Evolutionary conservation across 2,797 vertebrate genomes (phyloP).

Genomic region (Ficedula albicollis): DNA sequence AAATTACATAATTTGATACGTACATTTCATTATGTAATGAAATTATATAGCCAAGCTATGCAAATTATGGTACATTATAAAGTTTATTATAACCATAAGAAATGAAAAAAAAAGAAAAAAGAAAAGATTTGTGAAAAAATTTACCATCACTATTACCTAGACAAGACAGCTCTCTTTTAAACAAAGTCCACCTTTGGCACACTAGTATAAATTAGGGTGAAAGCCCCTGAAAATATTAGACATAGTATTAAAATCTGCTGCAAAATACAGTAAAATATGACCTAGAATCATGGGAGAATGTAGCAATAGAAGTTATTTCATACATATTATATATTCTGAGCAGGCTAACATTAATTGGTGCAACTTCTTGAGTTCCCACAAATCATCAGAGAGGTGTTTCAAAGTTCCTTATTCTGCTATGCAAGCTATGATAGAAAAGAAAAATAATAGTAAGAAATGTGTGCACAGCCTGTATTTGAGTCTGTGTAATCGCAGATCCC

Average conservation of each 20-base stretch:
- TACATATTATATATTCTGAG: not conserved
- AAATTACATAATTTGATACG: not conserved
- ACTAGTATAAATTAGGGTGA: not conserved
- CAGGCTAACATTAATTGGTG: not conserved
- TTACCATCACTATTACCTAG: not conserved
- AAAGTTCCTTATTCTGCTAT: not conserved
- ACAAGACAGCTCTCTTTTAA: not conserved
- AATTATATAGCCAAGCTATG: not conserved
- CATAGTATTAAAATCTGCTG: not conserved
- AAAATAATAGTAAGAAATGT: not conserved
- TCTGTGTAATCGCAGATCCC: not conserved
- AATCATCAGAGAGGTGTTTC: not conserved
- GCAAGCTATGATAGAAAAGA: not conserved
- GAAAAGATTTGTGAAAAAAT: not conserved
- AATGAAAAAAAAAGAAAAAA: not conserved
- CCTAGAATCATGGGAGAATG: not conserved
- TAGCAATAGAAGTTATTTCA: not conserved
- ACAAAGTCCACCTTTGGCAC: not conserved
- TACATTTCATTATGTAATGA: not conserved
- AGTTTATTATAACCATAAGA: not conserved
- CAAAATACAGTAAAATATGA: not conserved
- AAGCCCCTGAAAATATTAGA: not conserved
- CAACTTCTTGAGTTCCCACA: not conserved
- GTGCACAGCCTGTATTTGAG: not conserved
- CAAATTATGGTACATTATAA: not conserved